A percentile compares a stretch with the other conserved stretches of the same genome.
These are phyloP conservation scores for Antheraea mylitta DNA, from an alignment of 1,140 invertebrate species.

Conservation along the genomic window DNA sequence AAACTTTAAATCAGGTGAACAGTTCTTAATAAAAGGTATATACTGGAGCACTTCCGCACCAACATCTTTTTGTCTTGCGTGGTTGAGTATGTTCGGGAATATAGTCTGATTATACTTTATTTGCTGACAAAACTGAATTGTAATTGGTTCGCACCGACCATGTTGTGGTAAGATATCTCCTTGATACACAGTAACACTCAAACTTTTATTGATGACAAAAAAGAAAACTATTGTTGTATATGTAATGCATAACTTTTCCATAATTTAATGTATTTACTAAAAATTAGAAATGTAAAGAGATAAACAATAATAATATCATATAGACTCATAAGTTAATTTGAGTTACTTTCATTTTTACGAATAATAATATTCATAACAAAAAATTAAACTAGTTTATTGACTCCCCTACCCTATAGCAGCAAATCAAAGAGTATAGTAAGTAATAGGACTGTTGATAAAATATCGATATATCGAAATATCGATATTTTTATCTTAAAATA, in stretches of 20 bases:
- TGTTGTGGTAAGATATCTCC: conserved; percentile 84
- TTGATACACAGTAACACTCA: conserved; percentile 67
- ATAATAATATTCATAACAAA: too few relatives aligned
- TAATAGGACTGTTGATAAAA: too few relatives aligned
- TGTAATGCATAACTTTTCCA: conserved; percentile 48
- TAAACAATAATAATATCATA: background rate
- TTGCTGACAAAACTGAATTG: conserved; percentile 94
- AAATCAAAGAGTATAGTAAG: too few relatives aligned
- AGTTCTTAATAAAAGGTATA: conserved; percentile 97
- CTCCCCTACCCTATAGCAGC: too few relatives aligned
- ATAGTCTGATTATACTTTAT: conserved; percentile 97
- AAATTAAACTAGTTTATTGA: too few relatives aligned
- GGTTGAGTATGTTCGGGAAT: conserved; percentile 96
- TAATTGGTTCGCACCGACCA: conserved; percentile 95
- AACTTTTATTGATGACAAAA: conserved; percentile 52
- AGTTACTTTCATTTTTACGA: background rate
- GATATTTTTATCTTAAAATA: too few relatives aligned
- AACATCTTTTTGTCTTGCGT: conserved; percentile 97
- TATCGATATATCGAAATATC: too few relatives aligned
- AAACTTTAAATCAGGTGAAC: conserved; percentile 95
- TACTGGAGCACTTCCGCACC: conserved; percentile 96
- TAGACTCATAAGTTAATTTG: background rate
- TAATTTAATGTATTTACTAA: conserved; percentile 26
- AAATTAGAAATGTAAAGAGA: background rate
- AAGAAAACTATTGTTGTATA: conserved; percentile 53